Base-by-base conservation (phyloP, 1,140 invertebrate genomes). In the Pararge aegeria region DNA sequence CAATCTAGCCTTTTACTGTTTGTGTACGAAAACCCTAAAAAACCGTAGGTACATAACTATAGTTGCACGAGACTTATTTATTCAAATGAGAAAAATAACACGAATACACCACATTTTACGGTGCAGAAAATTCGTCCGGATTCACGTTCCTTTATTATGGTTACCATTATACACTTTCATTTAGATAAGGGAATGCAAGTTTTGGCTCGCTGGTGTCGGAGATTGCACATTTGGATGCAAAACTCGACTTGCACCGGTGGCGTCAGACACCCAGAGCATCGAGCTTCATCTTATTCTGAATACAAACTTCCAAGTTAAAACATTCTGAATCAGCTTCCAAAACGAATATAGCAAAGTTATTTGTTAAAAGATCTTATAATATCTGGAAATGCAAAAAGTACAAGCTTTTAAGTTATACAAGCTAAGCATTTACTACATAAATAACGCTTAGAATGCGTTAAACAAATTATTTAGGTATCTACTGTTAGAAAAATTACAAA, bases 221-320 rank as follows among this genome's bases (percentile, higher is more conserved):
- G 48, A 72, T 66, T 66, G 60, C 59, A 67, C 59, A 66, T 75
- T 75, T 66, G 55, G 58, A 75, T 75, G 63, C 73, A 73, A 73
- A 73, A 64, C 61, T 70, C 50, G 61, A 61, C 53, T 66, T 40
- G 55, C 37, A 51, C 34, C 44, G 44, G 66, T 64, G 64, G 59
- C 62, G 52, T 62, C 61, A 50, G 38, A 46, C 60, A 49, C 58
- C 42, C 52, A 56, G 49, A 68, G 21, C 46, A 13, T 40, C 46
- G 49, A 34, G 55, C 44, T 56, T 24, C 48, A 57, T 56, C 54
- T 46, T 40, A 38, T 20, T 51, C 56, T 24, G 66, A 73, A 69
- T 66, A 64, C 64, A 42, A 66, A 73, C 55, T 63, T 61, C 40
- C 42, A 40, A 55, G 21, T 66, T 72, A 55, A 56, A 65, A 58